Conservation (phyloP, 2,113 vertebrate species). For the Dipodomys merriami region DNA sequence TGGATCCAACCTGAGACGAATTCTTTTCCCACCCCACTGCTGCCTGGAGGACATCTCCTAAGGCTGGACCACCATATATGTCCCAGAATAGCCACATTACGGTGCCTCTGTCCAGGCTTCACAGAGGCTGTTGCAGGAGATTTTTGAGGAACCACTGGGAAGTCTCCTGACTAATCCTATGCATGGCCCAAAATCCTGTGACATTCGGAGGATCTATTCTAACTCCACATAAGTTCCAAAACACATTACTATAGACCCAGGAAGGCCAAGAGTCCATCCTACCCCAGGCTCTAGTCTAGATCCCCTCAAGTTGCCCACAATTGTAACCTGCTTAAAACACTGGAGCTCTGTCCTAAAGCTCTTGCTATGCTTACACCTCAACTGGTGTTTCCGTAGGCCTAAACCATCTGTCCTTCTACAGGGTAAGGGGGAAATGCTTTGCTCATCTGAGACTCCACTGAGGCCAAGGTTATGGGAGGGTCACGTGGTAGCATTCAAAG, state of each 20-base stretch:
- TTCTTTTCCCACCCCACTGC: not conserved
- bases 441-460: not conserved
- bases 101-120: not conserved
- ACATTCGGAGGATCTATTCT: not conserved
- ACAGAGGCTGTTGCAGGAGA: not conserved
- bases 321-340: not conserved
- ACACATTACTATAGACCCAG: not conserved
- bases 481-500: too few relatives aligned
- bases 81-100: not conserved
- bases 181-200: not conserved
- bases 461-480: not conserved
- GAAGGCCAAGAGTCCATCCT: not conserved
- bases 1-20: not conserved
- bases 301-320: not conserved
- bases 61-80: accelerated
- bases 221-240: not conserved
- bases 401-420: not conserved
- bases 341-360: too few relatives aligned
- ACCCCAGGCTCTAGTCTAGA: not conserved
- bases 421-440: not conserved
- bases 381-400: not conserved
- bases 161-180: not conserved
- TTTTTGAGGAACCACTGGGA: not conserved
- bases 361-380: not conserved
- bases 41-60: not conserved